A percentile compares a stretch with the other conserved stretches of the same genome.
Conservation (phyloP, 2,888 invertebrate species). For the Hirtodrosophila alboralis region DNA sequence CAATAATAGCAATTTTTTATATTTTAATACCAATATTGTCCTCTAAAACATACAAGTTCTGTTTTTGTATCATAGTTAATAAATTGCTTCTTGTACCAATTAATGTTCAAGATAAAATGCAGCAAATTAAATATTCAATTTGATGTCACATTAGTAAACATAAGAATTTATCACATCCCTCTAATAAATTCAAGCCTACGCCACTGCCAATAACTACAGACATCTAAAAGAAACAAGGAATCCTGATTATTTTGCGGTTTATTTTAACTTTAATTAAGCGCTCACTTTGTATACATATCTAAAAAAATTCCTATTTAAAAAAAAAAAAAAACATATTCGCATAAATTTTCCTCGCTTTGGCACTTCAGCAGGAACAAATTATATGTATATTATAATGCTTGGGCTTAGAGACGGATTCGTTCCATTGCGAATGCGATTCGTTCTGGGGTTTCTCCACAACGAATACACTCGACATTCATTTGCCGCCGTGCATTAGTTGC, state of each 20-base stretch:
- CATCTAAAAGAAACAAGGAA: conserved; percentile 18
- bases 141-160: too few relatives aligned
- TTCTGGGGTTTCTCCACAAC: conserved; percentile 45
- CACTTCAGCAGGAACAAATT: conserved; percentile 2
- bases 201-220: conserved; percentile 29
- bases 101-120: too few relatives aligned
- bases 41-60: too few relatives aligned
- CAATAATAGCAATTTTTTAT: too few relatives aligned
- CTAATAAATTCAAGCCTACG: too few relatives aligned
- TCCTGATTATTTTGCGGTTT: conserved; percentile 68
- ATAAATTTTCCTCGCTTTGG: conserved; percentile 37
- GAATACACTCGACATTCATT: conserved; percentile 52
- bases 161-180: too few relatives aligned
- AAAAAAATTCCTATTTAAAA: background rate
- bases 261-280: conserved; percentile 75
- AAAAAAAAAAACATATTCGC: conserved; percentile 45
- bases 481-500: conserved; percentile 76
- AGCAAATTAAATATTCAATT: too few relatives aligned
- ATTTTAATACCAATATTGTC: too few relatives aligned
- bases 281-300: conserved; percentile 24
- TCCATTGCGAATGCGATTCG: conserved; percentile 71
- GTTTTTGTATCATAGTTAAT: too few relatives aligned
- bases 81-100: too few relatives aligned
- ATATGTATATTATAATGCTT: conserved; percentile 8
- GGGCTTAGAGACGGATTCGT: conserved; percentile 57